Evolutionary conservation across 1,140 invertebrate genomes (phyloP).

Genomic region (Diorhabda carinulata): DNA sequence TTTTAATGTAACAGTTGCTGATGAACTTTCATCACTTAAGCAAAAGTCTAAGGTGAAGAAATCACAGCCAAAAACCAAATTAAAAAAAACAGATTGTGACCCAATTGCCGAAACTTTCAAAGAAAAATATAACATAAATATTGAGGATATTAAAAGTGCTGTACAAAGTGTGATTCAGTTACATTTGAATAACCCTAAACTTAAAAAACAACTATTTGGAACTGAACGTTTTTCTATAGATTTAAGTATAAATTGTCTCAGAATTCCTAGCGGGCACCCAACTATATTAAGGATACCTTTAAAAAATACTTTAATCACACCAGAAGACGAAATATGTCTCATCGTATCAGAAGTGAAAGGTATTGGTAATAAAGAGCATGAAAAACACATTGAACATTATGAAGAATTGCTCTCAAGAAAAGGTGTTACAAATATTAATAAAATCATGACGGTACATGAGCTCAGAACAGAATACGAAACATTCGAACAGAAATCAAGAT

Average conservation of each 20-base stretch:
- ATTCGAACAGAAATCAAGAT: conserved; percentile 59
- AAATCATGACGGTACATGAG: conserved; percentile 58
- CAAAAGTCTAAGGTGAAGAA: too few species aligned
- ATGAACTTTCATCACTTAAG: too few species aligned
- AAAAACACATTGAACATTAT: conserved; percentile 58
- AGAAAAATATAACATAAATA: conserved; percentile 24
- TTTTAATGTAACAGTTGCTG: too few species aligned
- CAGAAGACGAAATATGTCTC: conserved; percentile 54
- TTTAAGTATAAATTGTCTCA: conserved; percentile 50
- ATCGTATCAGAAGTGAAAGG: conserved; percentile 53
- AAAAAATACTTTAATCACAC: conserved; percentile 51
- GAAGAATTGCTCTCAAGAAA: conserved; percentile 53
- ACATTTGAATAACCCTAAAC: conserved; percentile 27
- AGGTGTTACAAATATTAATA: conserved; percentile 51
- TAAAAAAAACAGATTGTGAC: too few species aligned
- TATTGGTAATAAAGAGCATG: conserved; percentile 53
- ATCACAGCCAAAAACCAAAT: too few species aligned
- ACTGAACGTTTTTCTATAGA: conserved; percentile 45
- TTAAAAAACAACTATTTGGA: conserved; percentile 46
- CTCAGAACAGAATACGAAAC: conserved; percentile 63
- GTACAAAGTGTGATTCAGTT: conserved; percentile 30
- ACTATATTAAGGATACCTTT: conserved; percentile 51
- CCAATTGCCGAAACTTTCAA: neutral
- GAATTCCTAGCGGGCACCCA: conserved; percentile 46
- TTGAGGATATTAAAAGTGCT: conserved; percentile 24